Evolutionary conservation across 2,888 invertebrate genomes (phyloP).

Genomic region (Alviniconcha strummeri): DNA sequence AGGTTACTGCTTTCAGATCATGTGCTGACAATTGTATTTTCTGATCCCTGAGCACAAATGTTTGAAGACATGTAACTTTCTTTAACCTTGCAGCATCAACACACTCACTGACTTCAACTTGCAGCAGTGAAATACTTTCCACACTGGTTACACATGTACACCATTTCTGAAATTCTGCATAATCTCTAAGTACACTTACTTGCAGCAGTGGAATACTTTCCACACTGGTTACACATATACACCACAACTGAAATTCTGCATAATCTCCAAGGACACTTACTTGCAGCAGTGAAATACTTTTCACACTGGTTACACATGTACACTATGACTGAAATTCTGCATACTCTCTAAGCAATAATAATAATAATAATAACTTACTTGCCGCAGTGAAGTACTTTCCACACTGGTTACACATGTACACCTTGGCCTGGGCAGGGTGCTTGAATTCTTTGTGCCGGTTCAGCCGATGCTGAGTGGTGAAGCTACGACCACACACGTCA

Average conservation of each 20-base stretch:
- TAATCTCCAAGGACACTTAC: slow-evolving; percentile 43
- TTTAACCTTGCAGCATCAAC: no score
- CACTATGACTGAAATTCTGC: slow-evolving; percentile 25
- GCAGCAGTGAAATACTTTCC: no score
- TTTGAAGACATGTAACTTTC: no score
- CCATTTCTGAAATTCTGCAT: no score
- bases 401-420: slow-evolving; percentile 57
- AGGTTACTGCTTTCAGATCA: no score
- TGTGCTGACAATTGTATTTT: no score
- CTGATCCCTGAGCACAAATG: no score
- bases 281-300: slow-evolving; percentile 55
- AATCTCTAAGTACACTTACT: slow-evolving; percentile 44
- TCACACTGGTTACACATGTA: slow-evolving; percentile 56
- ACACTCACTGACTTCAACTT: no score
- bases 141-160: no score
- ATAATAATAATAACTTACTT: no score
- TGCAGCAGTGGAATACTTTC: slow-evolving; percentile 54
- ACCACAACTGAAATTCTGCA: slow-evolving; percentile 23
- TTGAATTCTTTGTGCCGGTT: slow-evolving; percentile 55
- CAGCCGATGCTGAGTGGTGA: slow-evolving; percentile 54
- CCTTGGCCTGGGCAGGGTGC: slow-evolving; percentile 53
- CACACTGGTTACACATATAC: slow-evolving; percentile 56
- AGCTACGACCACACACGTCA: slow-evolving; percentile 54
- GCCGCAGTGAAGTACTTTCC: slow-evolving; percentile 55
- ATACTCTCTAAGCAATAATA: no score